A percentile compares a stretch with the other conserved stretches of the same genome.
phyloP scores from a whole-genome alignment of 2,797 vertebrate genomes.

The Epinephelus malabaricus region DNA sequence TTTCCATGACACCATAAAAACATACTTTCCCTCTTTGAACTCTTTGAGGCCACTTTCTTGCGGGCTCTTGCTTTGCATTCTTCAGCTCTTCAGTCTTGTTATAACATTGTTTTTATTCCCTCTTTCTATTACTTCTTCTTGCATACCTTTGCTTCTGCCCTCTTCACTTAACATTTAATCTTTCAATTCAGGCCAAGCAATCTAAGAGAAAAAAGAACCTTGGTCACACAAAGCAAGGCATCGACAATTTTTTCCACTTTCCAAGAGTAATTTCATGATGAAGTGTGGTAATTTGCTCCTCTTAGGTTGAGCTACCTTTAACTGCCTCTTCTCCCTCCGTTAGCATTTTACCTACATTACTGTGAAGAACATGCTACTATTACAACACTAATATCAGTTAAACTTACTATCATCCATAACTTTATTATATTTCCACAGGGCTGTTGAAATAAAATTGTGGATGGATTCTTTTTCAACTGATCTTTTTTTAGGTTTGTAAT shows the following conservation, averaged over 20 bases:
- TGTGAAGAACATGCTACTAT: too few species aligned
- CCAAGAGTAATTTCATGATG: background rate
- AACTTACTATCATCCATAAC: too few species aligned
- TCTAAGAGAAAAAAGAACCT: background rate
- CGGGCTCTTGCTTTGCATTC: background rate
- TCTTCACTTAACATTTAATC: background rate
- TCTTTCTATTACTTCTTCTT: background rate
- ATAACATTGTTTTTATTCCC: background rate
- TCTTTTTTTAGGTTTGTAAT: too few species aligned
- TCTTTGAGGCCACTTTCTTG: background rate
- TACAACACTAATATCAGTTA: too few species aligned
- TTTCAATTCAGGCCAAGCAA: background rate
- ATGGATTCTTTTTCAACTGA: too few species aligned
- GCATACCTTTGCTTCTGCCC: background rate
- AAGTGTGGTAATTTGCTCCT: background rate
- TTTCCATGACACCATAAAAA: background rate
- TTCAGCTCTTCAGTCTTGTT: background rate
- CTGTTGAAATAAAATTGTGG: too few species aligned
- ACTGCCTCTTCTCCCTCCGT: background rate
- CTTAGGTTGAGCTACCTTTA: background rate
- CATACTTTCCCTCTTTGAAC: background rate
- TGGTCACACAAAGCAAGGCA: too few species aligned
- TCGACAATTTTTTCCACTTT: background rate
- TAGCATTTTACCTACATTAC: too few species aligned
- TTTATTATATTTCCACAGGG: too few species aligned